phyloP scores from a whole-genome alignment of 2,113 vertebrate genomes.

The Naja naja region DNA sequence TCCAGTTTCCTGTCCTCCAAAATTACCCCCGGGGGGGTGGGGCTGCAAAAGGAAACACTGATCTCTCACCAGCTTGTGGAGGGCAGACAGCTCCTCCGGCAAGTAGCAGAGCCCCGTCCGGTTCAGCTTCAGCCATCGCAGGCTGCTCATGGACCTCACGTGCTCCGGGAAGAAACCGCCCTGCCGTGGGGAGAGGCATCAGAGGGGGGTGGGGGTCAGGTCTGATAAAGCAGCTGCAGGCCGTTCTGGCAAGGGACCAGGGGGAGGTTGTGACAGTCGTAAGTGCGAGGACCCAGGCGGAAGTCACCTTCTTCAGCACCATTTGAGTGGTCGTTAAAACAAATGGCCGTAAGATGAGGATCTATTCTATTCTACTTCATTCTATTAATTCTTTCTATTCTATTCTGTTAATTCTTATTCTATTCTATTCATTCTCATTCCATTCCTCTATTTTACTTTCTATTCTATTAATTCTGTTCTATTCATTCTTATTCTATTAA shows the following conservation, averaged over 20 bases:
- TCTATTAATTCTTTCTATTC: too few species aligned
- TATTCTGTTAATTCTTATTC: too few species aligned
- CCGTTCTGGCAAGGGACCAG: neutral
- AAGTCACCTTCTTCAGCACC: neutral
- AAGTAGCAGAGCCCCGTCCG: constrained; percentile 94
- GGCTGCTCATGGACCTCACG: constrained; percentile 92
- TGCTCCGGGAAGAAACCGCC: constrained; percentile 96
- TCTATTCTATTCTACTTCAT: neutral
- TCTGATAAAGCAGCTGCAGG: neutral
- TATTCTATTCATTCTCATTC: too few species aligned
- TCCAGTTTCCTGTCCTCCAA: too few species aligned
- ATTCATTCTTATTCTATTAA: too few species aligned
- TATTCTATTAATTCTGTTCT: too few species aligned
- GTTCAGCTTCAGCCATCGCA: constrained; percentile 98
- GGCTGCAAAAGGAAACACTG: accelerated
- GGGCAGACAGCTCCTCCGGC: constrained; percentile 91
- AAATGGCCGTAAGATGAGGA: neutral
- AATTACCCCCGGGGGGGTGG: neutral
- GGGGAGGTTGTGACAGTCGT: neutral
- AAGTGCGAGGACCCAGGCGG: neutral
- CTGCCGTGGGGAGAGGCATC: constrained; percentile 52
- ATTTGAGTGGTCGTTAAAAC: neutral
- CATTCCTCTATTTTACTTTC: too few species aligned
- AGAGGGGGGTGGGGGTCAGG: neutral
- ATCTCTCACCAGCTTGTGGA: constrained; percentile 92